A percentile compares a stretch with the other conserved stretches of the same genome.
Conservation (phyloP, 2,797 vertebrate species). For the Poeciliopsis infans region DNA sequence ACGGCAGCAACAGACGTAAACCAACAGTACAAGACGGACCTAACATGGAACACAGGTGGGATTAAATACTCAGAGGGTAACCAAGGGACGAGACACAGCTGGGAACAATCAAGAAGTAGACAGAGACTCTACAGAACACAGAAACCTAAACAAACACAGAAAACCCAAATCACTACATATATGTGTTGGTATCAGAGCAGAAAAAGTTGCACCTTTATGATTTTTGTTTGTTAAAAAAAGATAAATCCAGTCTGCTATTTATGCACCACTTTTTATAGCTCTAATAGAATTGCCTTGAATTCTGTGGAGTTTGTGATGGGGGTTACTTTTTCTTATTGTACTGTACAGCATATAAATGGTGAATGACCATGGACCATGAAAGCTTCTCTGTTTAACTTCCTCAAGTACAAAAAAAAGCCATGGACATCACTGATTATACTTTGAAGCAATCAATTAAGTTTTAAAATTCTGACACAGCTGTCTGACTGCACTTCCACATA, state of each 20-base stretch:
- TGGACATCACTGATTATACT: conserved; percentile 1
- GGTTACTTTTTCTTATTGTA: not conserved
- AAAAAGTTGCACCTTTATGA: not conserved
- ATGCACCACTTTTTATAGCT: no score
- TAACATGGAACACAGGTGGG: no score
- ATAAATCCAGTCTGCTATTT: not conserved
- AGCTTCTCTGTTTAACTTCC: not conserved
- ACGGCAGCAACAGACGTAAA: no score
- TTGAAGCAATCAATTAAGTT: not conserved
- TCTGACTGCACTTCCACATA: conserved; percentile 11
- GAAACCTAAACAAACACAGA: no score
- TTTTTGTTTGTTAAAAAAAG: not conserved
- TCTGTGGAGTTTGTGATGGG: no score
- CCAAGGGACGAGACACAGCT: no score
- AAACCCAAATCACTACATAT: no score
- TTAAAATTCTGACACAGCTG: conserved; percentile 3
- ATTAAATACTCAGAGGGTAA: no score
- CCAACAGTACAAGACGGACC: no score
- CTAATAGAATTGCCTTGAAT: no score
- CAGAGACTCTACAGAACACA: no score
- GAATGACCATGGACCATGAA: not conserved
- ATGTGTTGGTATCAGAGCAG: not conserved
- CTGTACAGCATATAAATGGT: not conserved
- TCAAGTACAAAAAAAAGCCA: not conserved
- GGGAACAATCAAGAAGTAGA: no score